Evolutionary conservation across 1,140 invertebrate species (phyloP), one percentile per base, ranked within the genome.

Genomic region (Ceratina japonica): DNA sequence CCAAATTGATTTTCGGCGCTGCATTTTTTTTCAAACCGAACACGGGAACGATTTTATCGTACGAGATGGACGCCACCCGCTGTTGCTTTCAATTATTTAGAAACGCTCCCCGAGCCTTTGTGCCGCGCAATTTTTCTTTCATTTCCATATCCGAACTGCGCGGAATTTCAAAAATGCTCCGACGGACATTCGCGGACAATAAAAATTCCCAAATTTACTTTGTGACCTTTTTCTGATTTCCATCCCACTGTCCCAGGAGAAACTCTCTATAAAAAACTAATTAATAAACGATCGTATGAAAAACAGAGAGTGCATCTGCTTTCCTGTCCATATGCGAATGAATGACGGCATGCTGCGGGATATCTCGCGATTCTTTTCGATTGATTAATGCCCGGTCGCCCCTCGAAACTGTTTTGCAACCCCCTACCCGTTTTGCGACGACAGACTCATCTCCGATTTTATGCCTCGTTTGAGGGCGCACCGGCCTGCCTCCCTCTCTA

Each of bases 381-480:
- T 86, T 82, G 83, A 87, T 87, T 87, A 87, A 87, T 86, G 75
- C 83, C 20, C 49, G 54, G 56, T 54, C 69, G 66, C 75, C 82
- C 84, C 52, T 82, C 74, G 71, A 84, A 84, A 87, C 82, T 63
- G 73, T 85, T 82, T 82, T 65, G 31, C 79, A 49, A 82, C 80
- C 80, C 84, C 69, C 78, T 49, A 58, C 75, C 76, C 82, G 85
- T 83, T 82, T 72, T 82, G 80, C 85, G 77, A 82, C 79, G 82
- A 84, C 82, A 79, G 77, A 80, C 78, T 83, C 86, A 85, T 87
- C 83, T 86, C 81, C 86, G 86, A 87, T 87, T 87, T 87, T 87
- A 87, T 87, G 83, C 81, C 79, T 87, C 85, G 86, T 81, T 87
- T 86, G 83, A 56, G 54, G 54, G 54, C 54, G 15, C 54, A 56